Base-by-base conservation (phyloP, 2,888 invertebrate species). In the Trichogramma dendrolimi region DNA sequence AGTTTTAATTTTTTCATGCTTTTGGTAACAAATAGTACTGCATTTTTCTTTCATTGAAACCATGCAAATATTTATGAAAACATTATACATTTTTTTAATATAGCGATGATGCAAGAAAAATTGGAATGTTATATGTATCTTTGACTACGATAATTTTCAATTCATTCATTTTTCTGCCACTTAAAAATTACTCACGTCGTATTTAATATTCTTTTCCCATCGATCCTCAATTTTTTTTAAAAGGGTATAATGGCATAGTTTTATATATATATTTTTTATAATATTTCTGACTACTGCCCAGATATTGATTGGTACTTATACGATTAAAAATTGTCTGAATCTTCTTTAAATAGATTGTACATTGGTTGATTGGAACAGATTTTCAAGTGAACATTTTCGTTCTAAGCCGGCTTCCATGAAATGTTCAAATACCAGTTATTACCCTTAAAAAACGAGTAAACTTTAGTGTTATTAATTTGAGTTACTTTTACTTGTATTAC, bases 71-170 rank as follows among this genome's bases (percentile, higher is more conserved):
- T 51, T 55, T 14, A 53, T 54, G 53, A 49, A 42, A 53, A 27
- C 49, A 41, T 8, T n/a, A 43, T 27, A 27, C 27, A 27, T 27
- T 27, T 27, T 27, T 27, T 27, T 27, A 46, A 39, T 4, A 11
- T 47, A 42, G 54, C 42, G 53, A 53, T n/a, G 11, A 54, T 50
- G 43, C 46, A 61, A 62, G 59, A 51, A 58, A 61, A 64, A 61
- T 53, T 65, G 65, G 65, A 65, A 65, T 65, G 65, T 65, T 62
- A 52, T 44, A 48, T 40, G 8, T 40, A 10, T n/a, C 60, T 64
- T 64, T 57, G 62, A 64, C 64, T 64, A 62, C 60, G 62, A 64
- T 52, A 60, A 58, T 61, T 56, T 52, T 58, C 55, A 39, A 38
- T 48, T 58, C n/a, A 43, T 53, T 41, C 11, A 48, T 11, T 40